phyloP scores from a whole-genome alignment of 2,888 invertebrate genomes.

The Drosophila formosana region DNA sequence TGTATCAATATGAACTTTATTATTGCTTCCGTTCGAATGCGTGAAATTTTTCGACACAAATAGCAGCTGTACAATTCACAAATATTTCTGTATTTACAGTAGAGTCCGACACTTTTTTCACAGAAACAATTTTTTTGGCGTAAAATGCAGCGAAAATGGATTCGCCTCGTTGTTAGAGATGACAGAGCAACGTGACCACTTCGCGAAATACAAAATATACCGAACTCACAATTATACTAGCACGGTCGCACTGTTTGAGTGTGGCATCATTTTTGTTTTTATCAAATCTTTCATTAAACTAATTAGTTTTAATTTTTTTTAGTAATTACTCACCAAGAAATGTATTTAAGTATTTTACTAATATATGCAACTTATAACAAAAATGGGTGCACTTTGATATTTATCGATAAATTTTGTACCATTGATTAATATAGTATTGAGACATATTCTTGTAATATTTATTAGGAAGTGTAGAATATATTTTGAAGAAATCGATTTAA shows the following conservation, averaged over 20 bases:
- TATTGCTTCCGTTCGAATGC: not conserved
- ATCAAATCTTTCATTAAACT: too few relatives aligned
- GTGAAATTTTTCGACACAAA: slow-evolving; percentile 1
- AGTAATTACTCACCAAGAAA: too few relatives aligned
- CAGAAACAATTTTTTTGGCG: slow-evolving; percentile 59
- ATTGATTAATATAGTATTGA: too few relatives aligned
- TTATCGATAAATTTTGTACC: not conserved
- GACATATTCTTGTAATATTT: too few relatives aligned
- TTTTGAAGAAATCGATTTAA: too few relatives aligned
- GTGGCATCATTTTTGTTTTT: too few relatives aligned
- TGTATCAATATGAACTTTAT: slow-evolving; percentile 7
- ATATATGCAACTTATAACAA: not conserved
- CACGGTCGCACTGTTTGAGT: not conserved
- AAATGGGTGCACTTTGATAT: not conserved
- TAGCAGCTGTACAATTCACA: slow-evolving; percentile 12
- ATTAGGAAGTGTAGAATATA: too few relatives aligned
- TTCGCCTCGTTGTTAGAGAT: slow-evolving; percentile 60
- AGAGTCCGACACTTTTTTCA: slow-evolving; percentile 50
- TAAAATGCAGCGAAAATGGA: slow-evolving; percentile 55
- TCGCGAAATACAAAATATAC: not conserved
- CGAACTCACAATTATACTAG: not conserved
- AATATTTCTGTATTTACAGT: slow-evolving; percentile 54
- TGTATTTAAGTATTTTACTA: not conserved
- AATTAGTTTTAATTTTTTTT: not conserved
- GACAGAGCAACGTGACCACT: slow-evolving; percentile 21